Percentiles rank a stretch among this genome's conserved stretches.
Conservation (phyloP, 2,797 vertebrate genomes). For the Hipposideros larvatus region DNA sequence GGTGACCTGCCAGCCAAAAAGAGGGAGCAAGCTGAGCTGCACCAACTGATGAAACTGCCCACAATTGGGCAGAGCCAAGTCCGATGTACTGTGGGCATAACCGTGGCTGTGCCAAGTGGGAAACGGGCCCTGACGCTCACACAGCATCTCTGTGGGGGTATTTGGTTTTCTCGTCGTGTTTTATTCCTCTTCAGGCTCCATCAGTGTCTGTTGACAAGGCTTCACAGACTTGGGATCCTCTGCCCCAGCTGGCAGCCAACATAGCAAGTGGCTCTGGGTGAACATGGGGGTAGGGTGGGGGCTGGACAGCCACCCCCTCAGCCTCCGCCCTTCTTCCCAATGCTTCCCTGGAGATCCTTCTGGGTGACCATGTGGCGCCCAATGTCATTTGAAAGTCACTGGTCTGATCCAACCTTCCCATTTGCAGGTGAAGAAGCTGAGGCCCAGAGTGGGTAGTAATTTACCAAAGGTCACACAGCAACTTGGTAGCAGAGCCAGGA, state of each 20-base stretch:
- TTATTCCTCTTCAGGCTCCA: background rate
- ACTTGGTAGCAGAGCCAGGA: constrained; percentile 71
- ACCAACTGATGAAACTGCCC: background rate
- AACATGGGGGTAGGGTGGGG: background rate
- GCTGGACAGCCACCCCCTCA: background rate
- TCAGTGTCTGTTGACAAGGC: background rate
- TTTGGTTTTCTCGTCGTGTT: background rate
- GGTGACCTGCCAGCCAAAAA: background rate
- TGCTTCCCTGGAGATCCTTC: background rate
- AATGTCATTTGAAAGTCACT: constrained; percentile 52
- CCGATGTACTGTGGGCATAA: rapidly evolving
- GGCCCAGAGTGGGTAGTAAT: constrained; percentile 38
- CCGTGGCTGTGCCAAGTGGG: background rate
- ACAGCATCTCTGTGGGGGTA: background rate
- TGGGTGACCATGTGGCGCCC: background rate
- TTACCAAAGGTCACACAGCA: constrained; percentile 76
- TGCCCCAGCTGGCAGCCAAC: background rate
- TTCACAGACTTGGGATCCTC: background rate
- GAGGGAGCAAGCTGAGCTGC: background rate
- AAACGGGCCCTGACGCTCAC: background rate
- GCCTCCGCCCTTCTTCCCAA: background rate
- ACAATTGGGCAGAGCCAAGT: background rate
- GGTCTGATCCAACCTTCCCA: constrained; percentile 43
- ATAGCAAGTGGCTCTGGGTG: background rate
- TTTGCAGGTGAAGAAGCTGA: constrained; percentile 53